These are phyloP conservation scores for Dryadula phaetusa DNA, from an alignment of 2,888 invertebrate genomes.

Conservation along the genomic window DNA sequence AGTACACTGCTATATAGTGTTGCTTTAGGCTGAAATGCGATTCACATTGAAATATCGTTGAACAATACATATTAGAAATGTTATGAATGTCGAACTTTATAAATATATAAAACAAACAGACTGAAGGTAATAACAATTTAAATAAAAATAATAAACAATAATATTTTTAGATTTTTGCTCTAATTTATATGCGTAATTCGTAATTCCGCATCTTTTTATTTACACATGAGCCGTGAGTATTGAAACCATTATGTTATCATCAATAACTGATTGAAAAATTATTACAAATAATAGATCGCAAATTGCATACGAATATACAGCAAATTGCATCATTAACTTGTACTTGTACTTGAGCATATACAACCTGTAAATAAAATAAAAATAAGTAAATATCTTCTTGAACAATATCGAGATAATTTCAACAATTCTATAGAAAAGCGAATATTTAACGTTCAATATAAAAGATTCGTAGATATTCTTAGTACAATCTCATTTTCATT, in stretches of 20 bases:
- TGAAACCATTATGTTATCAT: neutral
- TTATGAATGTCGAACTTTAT: neutral
- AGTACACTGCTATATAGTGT: neutral
- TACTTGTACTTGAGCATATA: too few relatives aligned
- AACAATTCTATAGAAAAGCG: neutral
- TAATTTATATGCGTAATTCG: neutral
- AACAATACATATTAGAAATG: neutral
- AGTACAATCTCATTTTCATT: conserved; percentile 8
- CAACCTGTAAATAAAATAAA: neutral
- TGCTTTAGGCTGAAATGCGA: neutral
- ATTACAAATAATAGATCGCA: neutral
- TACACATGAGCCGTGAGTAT: neutral
- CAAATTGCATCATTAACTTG: too few relatives aligned
- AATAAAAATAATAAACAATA: too few relatives aligned
- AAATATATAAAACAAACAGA: neutral
- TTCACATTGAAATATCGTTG: neutral
- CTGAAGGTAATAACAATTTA: too few relatives aligned
- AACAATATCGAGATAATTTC: neutral
- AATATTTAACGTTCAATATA: neutral
- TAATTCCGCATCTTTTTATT: neutral
- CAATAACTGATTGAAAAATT: neutral
- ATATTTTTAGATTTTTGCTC: too few relatives aligned
- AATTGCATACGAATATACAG: too few relatives aligned
- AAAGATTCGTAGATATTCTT: conserved; percentile 1
- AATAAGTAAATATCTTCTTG: neutral